phyloP scores from a whole-genome alignment of 2,797 vertebrate genomes.

The Enteromius paludinosus region DNA sequence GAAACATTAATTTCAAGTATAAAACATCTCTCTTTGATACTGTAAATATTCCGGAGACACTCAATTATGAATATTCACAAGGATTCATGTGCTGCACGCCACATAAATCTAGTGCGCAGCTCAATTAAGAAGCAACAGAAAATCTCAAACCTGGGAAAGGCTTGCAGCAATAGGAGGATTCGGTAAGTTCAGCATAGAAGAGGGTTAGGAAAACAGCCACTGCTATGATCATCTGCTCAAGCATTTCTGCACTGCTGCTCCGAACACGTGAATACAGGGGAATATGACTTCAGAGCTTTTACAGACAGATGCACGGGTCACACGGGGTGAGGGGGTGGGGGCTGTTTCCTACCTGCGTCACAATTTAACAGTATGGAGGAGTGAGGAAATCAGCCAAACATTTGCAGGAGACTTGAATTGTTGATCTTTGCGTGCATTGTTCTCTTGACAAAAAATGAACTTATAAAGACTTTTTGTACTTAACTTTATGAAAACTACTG shows the following conservation, averaged over 20 bases:
- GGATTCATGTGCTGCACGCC: not conserved
- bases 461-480: not conserved
- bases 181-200: slow-evolving; percentile 1
- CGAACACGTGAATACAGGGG: slow-evolving; percentile 38
- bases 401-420: not conserved
- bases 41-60: not conserved
- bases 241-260: slow-evolving; percentile 48
- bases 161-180: not conserved
- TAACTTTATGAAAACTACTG: not conserved
- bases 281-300: slow-evolving; percentile 12
- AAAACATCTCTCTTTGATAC: not conserved
- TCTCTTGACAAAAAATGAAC: not conserved
- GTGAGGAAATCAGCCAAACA: slow-evolving; percentile 3
- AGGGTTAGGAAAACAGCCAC: slow-evolving; percentile 23
- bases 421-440: not conserved
- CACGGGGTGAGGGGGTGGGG: slow-evolving; percentile 20
- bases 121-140: slow-evolving; percentile 36
- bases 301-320: slow-evolving; percentile 38
- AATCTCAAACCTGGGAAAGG: slow-evolving; percentile 41
- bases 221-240: slow-evolving; percentile 19
- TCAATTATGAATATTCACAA: not conserved
- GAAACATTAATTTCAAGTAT: not conserved
- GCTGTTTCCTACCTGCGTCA: slow-evolving; percentile 16
- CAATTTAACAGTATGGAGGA: not conserved
- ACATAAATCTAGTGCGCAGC: not conserved